phyloP scores from a whole-genome alignment of 2,113 vertebrate genomes.

The Chloebia gouldiae region DNA sequence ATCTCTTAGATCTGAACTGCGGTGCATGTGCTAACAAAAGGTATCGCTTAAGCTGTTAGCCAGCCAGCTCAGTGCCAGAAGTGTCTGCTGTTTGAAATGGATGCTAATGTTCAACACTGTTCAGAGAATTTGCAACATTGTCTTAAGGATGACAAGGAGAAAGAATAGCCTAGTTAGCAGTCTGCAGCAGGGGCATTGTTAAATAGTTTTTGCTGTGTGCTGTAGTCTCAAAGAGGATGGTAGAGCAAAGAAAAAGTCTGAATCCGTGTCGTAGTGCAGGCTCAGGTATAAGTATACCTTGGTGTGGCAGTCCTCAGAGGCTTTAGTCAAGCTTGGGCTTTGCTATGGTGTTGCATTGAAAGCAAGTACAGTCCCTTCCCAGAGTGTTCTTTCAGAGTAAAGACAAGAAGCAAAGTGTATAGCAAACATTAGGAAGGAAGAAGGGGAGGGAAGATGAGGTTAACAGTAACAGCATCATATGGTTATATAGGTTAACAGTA shows the following conservation, averaged over 20 bases:
- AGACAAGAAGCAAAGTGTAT: not conserved
- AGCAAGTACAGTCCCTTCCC: not conserved
- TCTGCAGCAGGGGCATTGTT: not conserved
- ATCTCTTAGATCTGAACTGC: slow-evolving; percentile 53
- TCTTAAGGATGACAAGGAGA: not conserved
- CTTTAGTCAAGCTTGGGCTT: not conserved
- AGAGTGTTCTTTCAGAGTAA: not conserved
- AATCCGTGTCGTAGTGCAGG: not conserved
- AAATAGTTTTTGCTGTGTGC: not conserved
- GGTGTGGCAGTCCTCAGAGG: not conserved
- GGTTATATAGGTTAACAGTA: slow-evolving; percentile 34
- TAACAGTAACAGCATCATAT: slow-evolving; percentile 45
- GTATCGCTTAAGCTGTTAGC: not conserved
- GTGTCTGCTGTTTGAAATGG: slow-evolving; percentile 8
- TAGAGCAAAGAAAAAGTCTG: not conserved
- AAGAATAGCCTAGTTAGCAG: not conserved
- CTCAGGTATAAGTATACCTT: not conserved
- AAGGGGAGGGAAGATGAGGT: slow-evolving; percentile 44
- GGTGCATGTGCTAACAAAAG: slow-evolving; percentile 38
- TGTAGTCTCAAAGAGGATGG: not conserved
- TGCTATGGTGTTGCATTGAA: not conserved
- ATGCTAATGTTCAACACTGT: not conserved
- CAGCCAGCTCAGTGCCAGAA: slow-evolving; percentile 31
- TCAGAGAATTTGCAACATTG: not conserved
- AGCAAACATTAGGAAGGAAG: slow-evolving; percentile 41